A percentile compares a stretch with the other conserved stretches of the same genome.
Evolutionary conservation across 2,113 vertebrate genomes (phyloP).

Genomic region (Bubo blakistoni): DNA sequence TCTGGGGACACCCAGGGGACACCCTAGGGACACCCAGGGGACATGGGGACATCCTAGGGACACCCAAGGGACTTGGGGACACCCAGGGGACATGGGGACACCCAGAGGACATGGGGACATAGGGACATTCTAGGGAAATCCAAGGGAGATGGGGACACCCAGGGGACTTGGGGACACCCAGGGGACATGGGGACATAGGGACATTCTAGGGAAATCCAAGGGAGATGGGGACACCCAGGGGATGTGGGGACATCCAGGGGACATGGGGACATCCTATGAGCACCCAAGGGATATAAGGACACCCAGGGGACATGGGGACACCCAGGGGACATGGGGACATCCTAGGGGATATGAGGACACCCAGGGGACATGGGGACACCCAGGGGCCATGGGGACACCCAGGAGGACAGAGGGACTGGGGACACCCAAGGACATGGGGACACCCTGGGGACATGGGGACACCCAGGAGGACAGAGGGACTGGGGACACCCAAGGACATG

Average conservation of each 20-base stretch:
- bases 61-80: too few species aligned
- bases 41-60: not conserved
- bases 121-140: too few species aligned
- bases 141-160: too few species aligned
- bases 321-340: not conserved
- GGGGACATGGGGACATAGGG: not conserved
- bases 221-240: too few species aligned
- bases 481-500: not conserved
- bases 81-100: too few species aligned
- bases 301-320: not conserved
- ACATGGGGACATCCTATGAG: not conserved
- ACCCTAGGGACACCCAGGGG: not conserved
- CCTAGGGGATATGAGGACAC: too few species aligned
- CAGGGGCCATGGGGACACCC: too few species aligned
- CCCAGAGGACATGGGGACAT: too few species aligned
- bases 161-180: not conserved
- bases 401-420: not conserved
- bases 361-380: not conserved
- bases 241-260: not conserved
- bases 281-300: not conserved
- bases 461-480: not conserved
- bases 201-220: not conserved
- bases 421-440: too few species aligned
- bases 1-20: not conserved
- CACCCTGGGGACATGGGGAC: too few species aligned